These are phyloP conservation scores for Grammomys dolichurus DNA, from an alignment of 2,113 vertebrate species.

Conservation along the genomic window DNA sequence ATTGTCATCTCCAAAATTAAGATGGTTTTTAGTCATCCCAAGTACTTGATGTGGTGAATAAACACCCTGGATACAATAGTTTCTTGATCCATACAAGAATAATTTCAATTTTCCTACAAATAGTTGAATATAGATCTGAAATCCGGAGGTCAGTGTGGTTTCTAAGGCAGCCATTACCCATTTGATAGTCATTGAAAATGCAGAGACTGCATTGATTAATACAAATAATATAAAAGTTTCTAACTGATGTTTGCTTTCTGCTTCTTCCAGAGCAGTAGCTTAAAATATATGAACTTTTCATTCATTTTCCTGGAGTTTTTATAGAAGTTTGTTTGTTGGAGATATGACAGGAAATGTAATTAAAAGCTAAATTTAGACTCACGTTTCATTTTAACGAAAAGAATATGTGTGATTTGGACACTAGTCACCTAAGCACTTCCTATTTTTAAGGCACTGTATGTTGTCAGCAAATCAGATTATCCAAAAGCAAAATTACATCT, in stretches of 20 bases:
- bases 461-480: slow-evolving; percentile 88
- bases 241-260: slow-evolving; percentile 82
- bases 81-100: slow-evolving; percentile 76
- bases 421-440: slow-evolving; percentile 89
- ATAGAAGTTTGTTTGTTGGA: slow-evolving; percentile 90
- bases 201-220: slow-evolving; percentile 72
- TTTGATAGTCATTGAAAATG: slow-evolving; percentile 68
- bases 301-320: slow-evolving; percentile 82
- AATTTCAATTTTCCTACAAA: slow-evolving; percentile 77
- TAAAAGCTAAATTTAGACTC: slow-evolving; percentile 89
- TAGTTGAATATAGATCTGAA: slow-evolving; percentile 74
- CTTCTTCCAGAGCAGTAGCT: slow-evolving; percentile 86
- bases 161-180: slow-evolving; percentile 63
- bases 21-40: slow-evolving; percentile 71
- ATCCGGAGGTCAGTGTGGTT: not conserved
- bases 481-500: slow-evolving; percentile 88
- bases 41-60: slow-evolving; percentile 68
- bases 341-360: slow-evolving; percentile 90
- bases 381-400: slow-evolving; percentile 88
- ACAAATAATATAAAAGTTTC: slow-evolving; percentile 87
- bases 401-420: slow-evolving; percentile 89
- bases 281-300: slow-evolving; percentile 87
- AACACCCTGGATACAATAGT: slow-evolving; percentile 47
- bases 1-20: slow-evolving; percentile 74
- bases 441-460: slow-evolving; percentile 81